phyloP scores from a whole-genome alignment of 2,113 vertebrate species.

The Gopherus evgoodei region DNA sequence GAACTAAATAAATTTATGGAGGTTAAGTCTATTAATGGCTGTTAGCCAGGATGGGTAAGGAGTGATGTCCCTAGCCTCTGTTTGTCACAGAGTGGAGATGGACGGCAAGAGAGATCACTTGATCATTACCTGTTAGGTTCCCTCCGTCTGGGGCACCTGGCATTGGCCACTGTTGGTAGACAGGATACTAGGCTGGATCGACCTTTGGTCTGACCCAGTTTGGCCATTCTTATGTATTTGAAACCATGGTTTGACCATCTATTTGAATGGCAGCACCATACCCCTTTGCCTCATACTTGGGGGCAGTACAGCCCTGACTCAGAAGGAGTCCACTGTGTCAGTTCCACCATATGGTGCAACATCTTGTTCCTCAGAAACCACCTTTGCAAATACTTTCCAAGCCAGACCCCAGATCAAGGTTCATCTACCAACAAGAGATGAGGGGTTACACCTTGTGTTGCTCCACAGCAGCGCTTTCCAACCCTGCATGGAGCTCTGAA shows the following conservation, averaged over 20 bases:
- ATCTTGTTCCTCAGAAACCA: not conserved
- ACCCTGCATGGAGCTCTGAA: not conserved
- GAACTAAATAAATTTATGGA: no score
- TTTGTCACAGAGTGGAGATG: no score
- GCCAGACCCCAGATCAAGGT: not conserved
- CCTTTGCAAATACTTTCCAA: not conserved
- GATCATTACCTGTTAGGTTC: no score
- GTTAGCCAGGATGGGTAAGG: no score
- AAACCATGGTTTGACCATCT: not conserved
- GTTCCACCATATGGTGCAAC: not conserved
- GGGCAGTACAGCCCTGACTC: not conserved
- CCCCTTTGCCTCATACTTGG: not conserved
- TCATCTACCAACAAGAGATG: rapidly evolving
- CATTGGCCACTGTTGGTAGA: no score
- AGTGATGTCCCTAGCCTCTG: no score
- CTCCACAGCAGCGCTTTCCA: not conserved
- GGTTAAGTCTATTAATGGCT: no score
- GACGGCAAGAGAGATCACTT: no score
- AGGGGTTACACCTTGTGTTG: not conserved
- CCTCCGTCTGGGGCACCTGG: no score
- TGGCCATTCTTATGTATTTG: no score
- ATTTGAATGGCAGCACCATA: not conserved
- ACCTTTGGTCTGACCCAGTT: no score
- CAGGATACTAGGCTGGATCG: no score
- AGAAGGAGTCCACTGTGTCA: not conserved